Base-by-base conservation (phyloP, 1,140 invertebrate species). In the Cardiocondyla obscurior region DNA sequence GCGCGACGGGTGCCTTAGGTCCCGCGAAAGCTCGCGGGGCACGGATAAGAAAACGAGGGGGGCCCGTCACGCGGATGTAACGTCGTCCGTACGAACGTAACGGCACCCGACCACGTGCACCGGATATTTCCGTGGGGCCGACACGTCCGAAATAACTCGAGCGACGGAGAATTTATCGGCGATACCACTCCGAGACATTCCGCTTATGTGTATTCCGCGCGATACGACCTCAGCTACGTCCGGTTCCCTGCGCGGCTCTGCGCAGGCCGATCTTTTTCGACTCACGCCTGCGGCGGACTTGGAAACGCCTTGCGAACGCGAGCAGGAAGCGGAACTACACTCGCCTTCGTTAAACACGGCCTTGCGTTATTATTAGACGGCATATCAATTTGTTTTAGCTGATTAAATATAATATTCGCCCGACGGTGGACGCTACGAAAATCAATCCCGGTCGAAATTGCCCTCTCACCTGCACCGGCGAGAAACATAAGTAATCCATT, bases 141-240 rank as follows among this genome's bases (percentile, higher is more conserved):
- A 69, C 39, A 58, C 64, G 82, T 79, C 82, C 53, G 65, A 73
- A 82, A 88, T 74, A 86, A 49, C 82, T 58, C 62, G 57, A 58
- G 64, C 87, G 86, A 62, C 73, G 49, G 76, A 53, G 84, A 88
- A 88, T 89, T 88, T 73, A 86, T 81, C 49, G 84, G 60, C 84
- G 55, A 84, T 85, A 81, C 82, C 81, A 49, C 77, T 57, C 65
- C 65, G 77, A 81, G 65, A 72, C 67, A 79, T 79, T 53, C 62
- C 74, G 49, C 33, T 79, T 79, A 67, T 67, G 62, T 53, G 74
- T 69, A 19, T 69, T 69, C 62, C 62, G 74, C 46, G 46, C 62
- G 33, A 79, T 77, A 39, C 58, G 22, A 60, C 30, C 60, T 44
- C 58, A 46, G 10, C 67, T 67, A 76, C 14, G 55, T 74, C 28